A percentile compares a stretch with the other conserved stretches of the same genome.
phyloP scores from a whole-genome alignment of 2,888 invertebrate genomes.

The Oconnorella tubifera region DNA sequence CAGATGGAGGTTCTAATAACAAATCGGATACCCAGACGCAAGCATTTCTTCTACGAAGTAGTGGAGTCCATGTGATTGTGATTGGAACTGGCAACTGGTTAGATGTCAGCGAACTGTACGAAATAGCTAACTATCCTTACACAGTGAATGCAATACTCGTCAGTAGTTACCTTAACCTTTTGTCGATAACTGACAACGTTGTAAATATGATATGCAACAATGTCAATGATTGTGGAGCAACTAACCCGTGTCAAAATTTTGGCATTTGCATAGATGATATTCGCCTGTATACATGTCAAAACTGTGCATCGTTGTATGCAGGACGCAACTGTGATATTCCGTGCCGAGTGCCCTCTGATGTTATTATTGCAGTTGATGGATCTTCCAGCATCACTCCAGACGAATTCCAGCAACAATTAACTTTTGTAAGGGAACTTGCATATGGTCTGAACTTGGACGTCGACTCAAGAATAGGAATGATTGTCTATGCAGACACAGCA shows the following conservation, averaged over 20 bases:
- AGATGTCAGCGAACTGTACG: constrained; percentile 1
- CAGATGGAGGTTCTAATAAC: constrained; percentile 16
- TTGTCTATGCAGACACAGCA: not conserved
- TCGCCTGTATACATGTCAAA: not conserved
- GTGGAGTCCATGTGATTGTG: constrained; percentile 1
- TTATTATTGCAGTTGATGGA: constrained; percentile 44
- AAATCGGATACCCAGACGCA: not conserved
- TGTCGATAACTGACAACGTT: not conserved
- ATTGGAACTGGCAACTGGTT: constrained; percentile 11
- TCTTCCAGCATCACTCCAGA: constrained; percentile 18
- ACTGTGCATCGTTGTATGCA: not conserved
- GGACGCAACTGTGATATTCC: constrained; percentile 5
- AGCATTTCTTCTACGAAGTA: constrained; percentile 3
- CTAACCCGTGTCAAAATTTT: not conserved
- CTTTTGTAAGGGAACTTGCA: not conserved
- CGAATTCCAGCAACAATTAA: constrained; percentile 10
- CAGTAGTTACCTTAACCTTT: not conserved
- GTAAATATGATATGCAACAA: not conserved
- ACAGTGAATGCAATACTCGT: not conserved
- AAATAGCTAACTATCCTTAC: constrained; percentile 5
- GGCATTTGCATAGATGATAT: not conserved
- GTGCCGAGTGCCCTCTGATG: constrained; percentile 43
- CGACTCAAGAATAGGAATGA: constrained; percentile 4
- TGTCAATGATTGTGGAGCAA: not conserved
- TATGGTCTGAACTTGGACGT: constrained; percentile 1